Base-by-base conservation (phyloP, 92 coral and sea anemone species). In the Porites evermanni region DNA sequence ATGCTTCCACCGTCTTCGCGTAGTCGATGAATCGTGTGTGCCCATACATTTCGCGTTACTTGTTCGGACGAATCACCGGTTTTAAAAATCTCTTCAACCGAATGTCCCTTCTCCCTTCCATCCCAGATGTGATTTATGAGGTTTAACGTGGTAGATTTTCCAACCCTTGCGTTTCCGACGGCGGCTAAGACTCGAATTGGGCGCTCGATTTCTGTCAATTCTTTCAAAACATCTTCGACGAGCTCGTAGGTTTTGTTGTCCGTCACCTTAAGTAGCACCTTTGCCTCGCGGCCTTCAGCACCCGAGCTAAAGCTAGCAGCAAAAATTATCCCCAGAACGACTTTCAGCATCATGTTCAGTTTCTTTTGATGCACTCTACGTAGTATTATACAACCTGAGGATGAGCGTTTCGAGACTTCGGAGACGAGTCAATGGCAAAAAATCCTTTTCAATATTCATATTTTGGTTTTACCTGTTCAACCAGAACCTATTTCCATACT, bases 31-130 rank as follows among this genome's bases (percentile, higher is more conserved):
- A 84, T 60, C 12, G 78, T 75, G 14, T 90, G 88, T 44, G 85
- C 80, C 94, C 94, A 90, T 7, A 93, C 96, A 50, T 93, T 93
- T 3, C 79, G 92, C 17, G 96, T 91, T 51, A 88, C 87, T 6
- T 90, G 78, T 18, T 58, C 79, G 23, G 87, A 53, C 4, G 92
- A 78, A 17, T 80, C 86, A 1, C 93, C 92, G 8, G 96, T 93
- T 75, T 76, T 58, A 66, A 93, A 93, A 18, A 79, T 86, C 74
- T 93, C 88, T 51, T 93, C 78, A 13, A 82, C 68, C 11, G 4
- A 21, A 6, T 64, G 29, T 7, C 12, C 12, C 44, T 83, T n/a
- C 24, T 20, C 8, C 79, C 13, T 23, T 18, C 12, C 84, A 64
- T 23, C 78, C 88, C 75, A 67, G 72, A 70, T 58, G 47, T 73